Evolutionary conservation across 2,113 vertebrate species (phyloP).

Genomic region (Sakesphorus luctuosus): DNA sequence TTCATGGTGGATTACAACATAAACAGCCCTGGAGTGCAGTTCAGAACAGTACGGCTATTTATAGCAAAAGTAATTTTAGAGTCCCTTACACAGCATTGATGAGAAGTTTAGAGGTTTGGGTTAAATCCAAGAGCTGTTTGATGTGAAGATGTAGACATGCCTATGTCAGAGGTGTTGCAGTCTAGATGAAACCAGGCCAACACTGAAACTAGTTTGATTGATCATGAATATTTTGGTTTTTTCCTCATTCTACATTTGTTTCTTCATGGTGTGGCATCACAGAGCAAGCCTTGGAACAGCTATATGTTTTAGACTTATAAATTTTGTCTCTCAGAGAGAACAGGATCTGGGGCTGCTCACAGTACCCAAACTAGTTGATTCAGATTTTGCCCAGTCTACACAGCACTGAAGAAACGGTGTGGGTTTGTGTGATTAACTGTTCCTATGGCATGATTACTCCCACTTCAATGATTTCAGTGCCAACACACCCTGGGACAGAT

Average conservation of each 20-base stretch:
- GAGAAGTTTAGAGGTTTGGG: not conserved
- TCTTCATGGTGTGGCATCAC: not conserved
- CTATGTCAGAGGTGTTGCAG: not conserved
- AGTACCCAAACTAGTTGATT: not conserved
- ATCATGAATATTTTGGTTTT: not conserved
- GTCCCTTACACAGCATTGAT: not conserved
- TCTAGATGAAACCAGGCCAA: not conserved
- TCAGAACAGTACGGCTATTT: not conserved
- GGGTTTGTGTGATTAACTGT: not conserved
- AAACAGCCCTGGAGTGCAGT: not conserved
- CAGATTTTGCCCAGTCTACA: not conserved
- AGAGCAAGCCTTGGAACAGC: not conserved
- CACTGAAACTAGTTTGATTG: not conserved
- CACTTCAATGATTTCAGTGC: not conserved
- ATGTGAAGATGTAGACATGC: not conserved
- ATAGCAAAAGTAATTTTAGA: not conserved
- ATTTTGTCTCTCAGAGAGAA: not conserved
- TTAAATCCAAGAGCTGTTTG: not conserved
- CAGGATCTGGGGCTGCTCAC: not conserved
- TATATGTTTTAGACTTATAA: not conserved
- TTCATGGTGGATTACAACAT: not conserved
- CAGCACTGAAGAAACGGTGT: not conserved
- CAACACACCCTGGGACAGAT: not conserved
- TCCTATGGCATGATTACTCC: not conserved
- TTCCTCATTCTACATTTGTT: not conserved